phyloP scores from a whole-genome alignment of 2,888 invertebrate species.

The Lasioglossum figueresi region DNA sequence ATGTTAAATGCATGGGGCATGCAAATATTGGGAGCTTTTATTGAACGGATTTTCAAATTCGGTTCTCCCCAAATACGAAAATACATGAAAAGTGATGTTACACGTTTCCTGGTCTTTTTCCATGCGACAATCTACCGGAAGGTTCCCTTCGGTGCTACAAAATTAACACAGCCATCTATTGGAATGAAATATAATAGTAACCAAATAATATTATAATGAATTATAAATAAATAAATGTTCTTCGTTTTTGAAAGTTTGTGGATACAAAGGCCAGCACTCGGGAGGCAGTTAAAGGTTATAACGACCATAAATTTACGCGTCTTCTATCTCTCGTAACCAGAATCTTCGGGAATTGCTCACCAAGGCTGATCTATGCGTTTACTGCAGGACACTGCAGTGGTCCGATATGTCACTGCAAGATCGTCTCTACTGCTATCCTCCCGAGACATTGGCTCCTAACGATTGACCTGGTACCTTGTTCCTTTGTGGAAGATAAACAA shows the following conservation, averaged over 20 bases:
- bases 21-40: not conserved
- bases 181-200: no score
- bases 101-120: not conserved
- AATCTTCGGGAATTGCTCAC: conserved; percentile 58
- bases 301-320: conserved; percentile 39
- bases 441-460: conserved; percentile 62
- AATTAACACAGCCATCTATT: not conserved
- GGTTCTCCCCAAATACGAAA: not conserved
- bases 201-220: no score
- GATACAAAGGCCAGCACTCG: not conserved
- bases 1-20: not conserved
- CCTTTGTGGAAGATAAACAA: conserved; percentile 57
- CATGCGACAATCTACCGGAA: not conserved
- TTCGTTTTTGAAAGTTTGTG: not conserved
- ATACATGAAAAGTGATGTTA: not conserved
- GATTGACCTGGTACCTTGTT: conserved; percentile 61
- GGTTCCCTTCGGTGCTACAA: not conserved
- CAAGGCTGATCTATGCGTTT: conserved; percentile 59
- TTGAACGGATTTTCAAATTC: conserved; percentile 9
- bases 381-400: conserved; percentile 64
- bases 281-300: conserved; percentile 17
- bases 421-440: conserved; percentile 57
- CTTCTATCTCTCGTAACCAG: conserved; percentile 43
- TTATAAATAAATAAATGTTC: not conserved
- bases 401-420: conserved; percentile 66